Evolutionary conservation across 1,140 invertebrate species (phyloP), one percentile per base, ranked within the genome.

Genomic region (Pinna nobilis): DNA sequence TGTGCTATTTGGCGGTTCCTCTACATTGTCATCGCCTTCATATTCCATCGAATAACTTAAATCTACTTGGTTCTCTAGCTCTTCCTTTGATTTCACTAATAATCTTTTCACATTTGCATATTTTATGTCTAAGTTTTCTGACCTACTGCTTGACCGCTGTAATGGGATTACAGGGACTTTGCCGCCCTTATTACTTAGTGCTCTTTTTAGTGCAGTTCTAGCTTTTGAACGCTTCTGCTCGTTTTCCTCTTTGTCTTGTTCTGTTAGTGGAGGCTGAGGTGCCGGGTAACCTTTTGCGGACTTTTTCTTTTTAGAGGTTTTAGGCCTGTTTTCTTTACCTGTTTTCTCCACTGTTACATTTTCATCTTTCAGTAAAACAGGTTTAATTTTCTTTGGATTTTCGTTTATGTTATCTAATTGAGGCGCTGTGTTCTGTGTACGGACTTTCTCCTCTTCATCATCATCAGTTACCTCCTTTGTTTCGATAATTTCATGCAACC

Each of bases 91-190:
- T 72, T 72, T 61, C 35, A 63, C 39, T 65, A 59, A 28, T 39
- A 79, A 57, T 64, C 76, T 79, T 50, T 74, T 73, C 11, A 81
- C 71, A 59, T 70, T 81, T 50, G 79, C 79, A 72, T 77, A 81
- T 75, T 81, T 81, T n/a, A 81, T 60, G 39, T 77, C 63, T 23
- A 80, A n/a, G 37, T 75, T 69, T 49, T 37, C 44, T 18, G 41
- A 64, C 44, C 44, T 41, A 41, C n/a, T 60, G 41, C 44, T 47
- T 37, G 39, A 33, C 35, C n/a, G 66, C 51, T 28, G 60, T 18
- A 20, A 70, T 28, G 4, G 66, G 32, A 57, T 68, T 64, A 37
- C 49, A 51, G n/a, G 44, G 20, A 25, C 51, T 69, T 70, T 66
- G 53, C 41, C 20, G n/a, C 51, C 60, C 66, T 74, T 76, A 47